Percentiles rank a stretch among this genome's conserved stretches.
Evolutionary conservation across 2,797 vertebrate genomes (phyloP).

Genomic region (Tiaroga cobitis): DNA sequence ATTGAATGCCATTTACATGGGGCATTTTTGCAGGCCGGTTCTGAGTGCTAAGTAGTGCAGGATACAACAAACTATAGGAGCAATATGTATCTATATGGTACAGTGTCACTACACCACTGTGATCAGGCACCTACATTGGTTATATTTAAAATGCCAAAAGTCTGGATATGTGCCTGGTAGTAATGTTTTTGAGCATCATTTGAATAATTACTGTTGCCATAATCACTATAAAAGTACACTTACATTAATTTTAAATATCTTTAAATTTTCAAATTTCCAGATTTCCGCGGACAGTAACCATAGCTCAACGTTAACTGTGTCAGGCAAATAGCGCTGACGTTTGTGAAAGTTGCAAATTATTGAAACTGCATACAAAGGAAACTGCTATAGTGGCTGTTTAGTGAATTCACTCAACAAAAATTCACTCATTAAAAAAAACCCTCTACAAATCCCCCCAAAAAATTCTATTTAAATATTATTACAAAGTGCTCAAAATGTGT

Average conservation of each 20-base stretch:
- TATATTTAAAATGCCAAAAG: neutral
- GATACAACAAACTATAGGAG: neutral
- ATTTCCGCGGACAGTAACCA: neutral
- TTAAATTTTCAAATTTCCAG: neutral
- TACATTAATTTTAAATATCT: neutral
- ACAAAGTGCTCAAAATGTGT: neutral
- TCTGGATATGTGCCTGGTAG: neutral
- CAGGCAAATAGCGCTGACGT: slow-evolving; percentile 11
- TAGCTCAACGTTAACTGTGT: neutral
- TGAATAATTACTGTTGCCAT: slow-evolving; percentile 12
- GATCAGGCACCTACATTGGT: neutral
- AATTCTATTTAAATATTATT: neutral
- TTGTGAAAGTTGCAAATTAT: slow-evolving; percentile 1
- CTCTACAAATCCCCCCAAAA: too few species aligned
- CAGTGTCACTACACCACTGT: neutral
- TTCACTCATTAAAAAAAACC: too few species aligned
- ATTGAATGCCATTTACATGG: neutral
- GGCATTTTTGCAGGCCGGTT: neutral
- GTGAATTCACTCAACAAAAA: neutral
- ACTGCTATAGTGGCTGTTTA: neutral
- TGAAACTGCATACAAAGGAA: slow-evolving; percentile 5
- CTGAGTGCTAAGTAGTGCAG: neutral
- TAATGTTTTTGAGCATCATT: neutral
- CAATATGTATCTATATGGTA: neutral
- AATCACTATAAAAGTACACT: neutral